A percentile compares a stretch with the other conserved stretches of the same genome.
Conservation (phyloP, 2,797 vertebrate genomes). For the Rhynchonycteris naso region DNA sequence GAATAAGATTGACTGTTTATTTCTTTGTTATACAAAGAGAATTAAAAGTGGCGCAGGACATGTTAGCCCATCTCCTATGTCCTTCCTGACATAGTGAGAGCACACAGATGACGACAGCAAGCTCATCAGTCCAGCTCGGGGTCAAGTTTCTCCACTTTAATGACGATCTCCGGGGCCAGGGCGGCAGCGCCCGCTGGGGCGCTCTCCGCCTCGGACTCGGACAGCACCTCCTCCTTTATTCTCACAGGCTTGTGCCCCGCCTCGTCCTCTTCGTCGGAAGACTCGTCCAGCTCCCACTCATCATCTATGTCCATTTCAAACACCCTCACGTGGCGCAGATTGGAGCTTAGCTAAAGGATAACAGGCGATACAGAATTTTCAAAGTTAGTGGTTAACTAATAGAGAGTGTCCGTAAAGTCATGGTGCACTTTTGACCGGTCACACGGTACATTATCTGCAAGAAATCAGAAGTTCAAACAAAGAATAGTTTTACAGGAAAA, state of each 20-base stretch:
- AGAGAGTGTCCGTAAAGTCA: no score
- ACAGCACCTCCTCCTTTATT: conserved; percentile 87
- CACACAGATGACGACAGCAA: background rate
- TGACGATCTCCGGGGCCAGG: conserved; percentile 62
- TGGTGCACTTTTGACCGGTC: no score
- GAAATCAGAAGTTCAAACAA: conserved; percentile 26
- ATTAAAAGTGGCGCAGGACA: conserved; percentile 20
- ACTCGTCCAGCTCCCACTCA: conserved; percentile 95
- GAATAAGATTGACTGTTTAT: conserved; percentile 60
- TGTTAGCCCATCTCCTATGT: background rate
- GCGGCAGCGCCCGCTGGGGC: conserved; percentile 31
- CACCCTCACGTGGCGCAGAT: conserved; percentile 95
- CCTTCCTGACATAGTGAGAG: background rate
- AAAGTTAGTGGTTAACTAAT: background rate
- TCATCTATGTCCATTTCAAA: conserved; percentile 99
- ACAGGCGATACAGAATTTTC: background rate
- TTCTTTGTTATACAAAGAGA: conserved; percentile 58
- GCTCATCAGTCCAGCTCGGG: conserved; percentile 79
- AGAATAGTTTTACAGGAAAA: conserved; percentile 7
- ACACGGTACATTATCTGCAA: background rate
- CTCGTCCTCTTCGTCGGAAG: conserved; percentile 89
- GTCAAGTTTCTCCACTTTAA: conserved; percentile 82
- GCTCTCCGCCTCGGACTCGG: conserved; percentile 80
- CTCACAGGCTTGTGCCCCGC: conserved; percentile 84
- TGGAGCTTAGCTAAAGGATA: conserved; percentile 92